These are phyloP conservation scores for Plectropomus leopardus DNA, from an alignment of 2,113 vertebrate genomes.

Conservation along the genomic window DNA sequence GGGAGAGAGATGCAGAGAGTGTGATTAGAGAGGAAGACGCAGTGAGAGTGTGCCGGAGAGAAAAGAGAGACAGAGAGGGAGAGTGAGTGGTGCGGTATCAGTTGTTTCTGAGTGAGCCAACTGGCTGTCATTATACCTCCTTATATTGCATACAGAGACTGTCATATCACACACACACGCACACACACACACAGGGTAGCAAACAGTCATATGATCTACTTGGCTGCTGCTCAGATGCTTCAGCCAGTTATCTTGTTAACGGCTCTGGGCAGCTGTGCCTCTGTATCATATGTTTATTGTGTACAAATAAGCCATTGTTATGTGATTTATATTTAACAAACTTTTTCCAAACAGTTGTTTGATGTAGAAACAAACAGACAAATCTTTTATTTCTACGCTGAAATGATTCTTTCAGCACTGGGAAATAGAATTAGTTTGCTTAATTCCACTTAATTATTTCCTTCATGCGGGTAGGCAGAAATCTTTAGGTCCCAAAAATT, in stretches of 20 bases:
- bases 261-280: conserved; percentile 3
- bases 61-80: background rate
- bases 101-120: conserved; percentile 37
- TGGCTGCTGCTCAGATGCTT: conserved; percentile 9
- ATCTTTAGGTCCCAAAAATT: no score
- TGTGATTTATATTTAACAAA: background rate
- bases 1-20: background rate
- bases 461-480: no score
- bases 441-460: background rate
- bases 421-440: background rate
- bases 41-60: background rate
- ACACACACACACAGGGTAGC: background rate
- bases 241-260: conserved; percentile 11
- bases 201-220: conserved; percentile 9
- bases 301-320: background rate
- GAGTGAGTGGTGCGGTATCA: background rate
- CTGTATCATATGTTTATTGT: background rate
- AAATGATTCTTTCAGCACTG: background rate
- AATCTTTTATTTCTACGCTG: background rate
- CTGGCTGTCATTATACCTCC: conserved; percentile 7
- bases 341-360: background rate
- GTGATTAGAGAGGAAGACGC: background rate
- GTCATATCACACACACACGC: conserved; percentile 5
- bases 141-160: conserved; percentile 19
- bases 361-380: background rate